These are phyloP conservation scores for Formica aserva DNA, from an alignment of 2,888 invertebrate species.

Conservation along the genomic window DNA sequence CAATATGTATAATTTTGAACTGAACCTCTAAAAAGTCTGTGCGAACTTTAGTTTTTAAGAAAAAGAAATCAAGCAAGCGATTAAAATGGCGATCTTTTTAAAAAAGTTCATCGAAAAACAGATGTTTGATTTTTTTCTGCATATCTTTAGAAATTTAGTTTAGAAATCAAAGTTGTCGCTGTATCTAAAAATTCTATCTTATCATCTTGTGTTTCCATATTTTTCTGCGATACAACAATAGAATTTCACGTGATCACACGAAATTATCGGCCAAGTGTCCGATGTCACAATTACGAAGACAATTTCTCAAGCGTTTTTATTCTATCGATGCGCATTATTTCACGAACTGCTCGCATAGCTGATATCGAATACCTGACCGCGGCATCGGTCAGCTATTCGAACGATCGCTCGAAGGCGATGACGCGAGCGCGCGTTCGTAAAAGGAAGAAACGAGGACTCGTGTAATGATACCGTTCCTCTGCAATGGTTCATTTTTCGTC, in stretches of 20 bases:
- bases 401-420: slow-evolving; percentile 15
- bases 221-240: not conserved
- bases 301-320: not conserved
- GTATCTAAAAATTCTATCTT: not conserved
- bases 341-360: not conserved
- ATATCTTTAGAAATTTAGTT: too few relatives aligned
- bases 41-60: too few relatives aligned
- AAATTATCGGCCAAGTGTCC: not conserved
- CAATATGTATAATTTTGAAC: too few relatives aligned
- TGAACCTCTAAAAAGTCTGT: too few relatives aligned
- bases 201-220: not conserved
- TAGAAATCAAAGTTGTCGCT: not conserved
- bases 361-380: not conserved
- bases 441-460: slow-evolving; percentile 59
- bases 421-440: slow-evolving; percentile 51
- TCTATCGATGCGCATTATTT: slow-evolving; percentile 21
- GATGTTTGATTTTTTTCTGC: too few relatives aligned
- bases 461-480: slow-evolving; percentile 63
- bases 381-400: not conserved
- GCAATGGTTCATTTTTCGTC: slow-evolving; percentile 69
- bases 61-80: too few relatives aligned
- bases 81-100: too few relatives aligned
- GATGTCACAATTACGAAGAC: not conserved
- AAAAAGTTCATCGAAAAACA: too few relatives aligned
- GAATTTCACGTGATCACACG: not conserved